Evolutionary conservation across 2,888 invertebrate genomes (phyloP), one percentile per base, ranked within the genome.

Genomic region (Tinea semifulvella): DNA sequence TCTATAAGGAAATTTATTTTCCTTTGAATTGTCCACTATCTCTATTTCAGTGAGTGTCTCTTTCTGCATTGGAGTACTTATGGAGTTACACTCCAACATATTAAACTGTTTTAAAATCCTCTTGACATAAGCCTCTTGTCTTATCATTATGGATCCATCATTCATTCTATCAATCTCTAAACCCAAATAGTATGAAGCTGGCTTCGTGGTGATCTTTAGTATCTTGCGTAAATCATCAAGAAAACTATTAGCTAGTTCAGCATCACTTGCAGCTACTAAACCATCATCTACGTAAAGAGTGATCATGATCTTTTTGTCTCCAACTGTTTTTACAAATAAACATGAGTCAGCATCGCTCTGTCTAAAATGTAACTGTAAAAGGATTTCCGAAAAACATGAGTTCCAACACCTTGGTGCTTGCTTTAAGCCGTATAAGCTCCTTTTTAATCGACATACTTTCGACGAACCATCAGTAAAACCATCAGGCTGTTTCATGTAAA

Each of bases 211-310:
- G 5, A 45, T 39, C 8, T 40, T 40, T 16, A 45, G 6, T 11
- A 7, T 5, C 11, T 20, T 5, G 2, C 8, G 17, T 8, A 46
- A 18, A 22, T 36, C 36, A 3, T 31, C 18, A 2, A 46, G 18
- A 19, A 46, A 42, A 10, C 11, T 10, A 6, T 46, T 17, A 14
- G 42, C 42, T n/a, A 36, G 2, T 11, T 46, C 13, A 10, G 20
- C 7, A 11, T 46, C 36, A n/a, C 42, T 17, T 18, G 46, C 42
- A 5, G 46, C 46, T n/a, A 42, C 25, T 10, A 46, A 18, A 17
- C 42, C 46, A 13, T 46, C 46, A 26, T 46, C 46, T 8, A 46
- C 42, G 14, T 46, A 42, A 13, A 46, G 19, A 43, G 31, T 25
- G 10, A 43, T n/a, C 17, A 43, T 5, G 2, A 43, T 31, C 31